These are phyloP conservation scores for Orthonyx spaldingii DNA, from an alignment of 2,113 vertebrate genomes.

Conservation along the genomic window DNA sequence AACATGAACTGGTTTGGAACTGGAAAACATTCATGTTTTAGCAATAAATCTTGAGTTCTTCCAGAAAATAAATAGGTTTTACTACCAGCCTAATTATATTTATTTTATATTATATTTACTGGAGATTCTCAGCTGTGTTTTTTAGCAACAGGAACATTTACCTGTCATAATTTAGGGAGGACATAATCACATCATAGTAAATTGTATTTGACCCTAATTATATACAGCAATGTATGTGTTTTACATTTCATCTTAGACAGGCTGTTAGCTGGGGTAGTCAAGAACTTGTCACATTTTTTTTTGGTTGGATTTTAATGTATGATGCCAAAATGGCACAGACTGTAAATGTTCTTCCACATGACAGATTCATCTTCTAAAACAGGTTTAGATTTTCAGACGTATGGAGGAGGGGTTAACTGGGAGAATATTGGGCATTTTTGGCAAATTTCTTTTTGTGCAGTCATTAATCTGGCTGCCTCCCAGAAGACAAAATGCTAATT, in stretches of 20 bases:
- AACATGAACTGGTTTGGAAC: constrained; percentile 2
- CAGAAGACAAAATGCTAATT: constrained; percentile 15
- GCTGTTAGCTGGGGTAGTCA: not conserved
- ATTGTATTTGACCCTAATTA: not conserved
- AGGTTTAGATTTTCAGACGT: constrained; percentile 12
- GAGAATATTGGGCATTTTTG: not conserved
- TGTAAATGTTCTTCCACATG: not conserved
- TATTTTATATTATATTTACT: not conserved
- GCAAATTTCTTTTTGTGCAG: not conserved
- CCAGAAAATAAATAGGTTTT: constrained; percentile 10
- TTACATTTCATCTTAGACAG: not conserved
- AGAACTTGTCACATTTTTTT: not conserved
- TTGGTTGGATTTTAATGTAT: not conserved
- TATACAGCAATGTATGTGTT: not conserved
- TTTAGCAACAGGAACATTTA: not conserved
- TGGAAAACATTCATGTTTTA: constrained; percentile 41
- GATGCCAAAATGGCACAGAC: not conserved
- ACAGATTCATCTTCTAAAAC: not conserved
- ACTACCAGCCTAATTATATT: not conserved
- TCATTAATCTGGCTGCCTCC: constrained; percentile 4
- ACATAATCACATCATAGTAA: not conserved
- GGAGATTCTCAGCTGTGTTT: not conserved
- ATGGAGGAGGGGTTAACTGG: not conserved
- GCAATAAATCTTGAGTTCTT: not conserved
- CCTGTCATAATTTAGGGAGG: not conserved